Conservation (phyloP, 2,797 vertebrate species). For the Aphelocoma californica region DNA sequence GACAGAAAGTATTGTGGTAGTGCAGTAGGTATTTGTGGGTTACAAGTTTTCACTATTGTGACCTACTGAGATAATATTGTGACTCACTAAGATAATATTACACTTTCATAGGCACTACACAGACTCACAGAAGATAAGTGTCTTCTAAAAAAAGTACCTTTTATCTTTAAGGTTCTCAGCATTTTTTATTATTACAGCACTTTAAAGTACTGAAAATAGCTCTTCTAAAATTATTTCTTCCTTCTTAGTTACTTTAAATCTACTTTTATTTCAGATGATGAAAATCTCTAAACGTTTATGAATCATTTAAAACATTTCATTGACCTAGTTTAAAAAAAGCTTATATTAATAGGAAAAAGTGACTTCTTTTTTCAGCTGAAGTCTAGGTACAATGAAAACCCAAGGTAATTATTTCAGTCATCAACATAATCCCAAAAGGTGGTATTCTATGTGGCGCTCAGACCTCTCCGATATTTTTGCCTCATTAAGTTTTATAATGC, state of each 20-base stretch:
- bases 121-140: background rate
- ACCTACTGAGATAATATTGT: background rate
- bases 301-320: slow-evolving; percentile 14
- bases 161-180: background rate
- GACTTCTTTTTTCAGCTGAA: background rate
- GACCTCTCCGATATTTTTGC: slow-evolving; percentile 41
- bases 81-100: background rate
- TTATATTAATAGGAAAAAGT: background rate
- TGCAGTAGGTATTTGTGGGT: background rate
- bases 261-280: background rate
- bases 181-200: background rate
- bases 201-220: background rate
- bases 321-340: background rate
- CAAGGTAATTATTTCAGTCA: slow-evolving; percentile 34
- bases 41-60: background rate
- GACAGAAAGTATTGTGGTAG: background rate
- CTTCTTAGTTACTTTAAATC: background rate
- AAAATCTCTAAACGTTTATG: slow-evolving; percentile 27
- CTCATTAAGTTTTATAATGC: slow-evolving; percentile 60
- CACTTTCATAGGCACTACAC: background rate
- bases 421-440: slow-evolving; percentile 58
- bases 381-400: slow-evolving; percentile 8
- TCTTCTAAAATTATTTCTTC: background rate
- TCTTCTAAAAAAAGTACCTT: background rate
- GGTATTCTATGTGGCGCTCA: slow-evolving; percentile 44